Conservation (phyloP, 2,888 invertebrate genomes). For the Nephrotoma guestfalica region DNA sequence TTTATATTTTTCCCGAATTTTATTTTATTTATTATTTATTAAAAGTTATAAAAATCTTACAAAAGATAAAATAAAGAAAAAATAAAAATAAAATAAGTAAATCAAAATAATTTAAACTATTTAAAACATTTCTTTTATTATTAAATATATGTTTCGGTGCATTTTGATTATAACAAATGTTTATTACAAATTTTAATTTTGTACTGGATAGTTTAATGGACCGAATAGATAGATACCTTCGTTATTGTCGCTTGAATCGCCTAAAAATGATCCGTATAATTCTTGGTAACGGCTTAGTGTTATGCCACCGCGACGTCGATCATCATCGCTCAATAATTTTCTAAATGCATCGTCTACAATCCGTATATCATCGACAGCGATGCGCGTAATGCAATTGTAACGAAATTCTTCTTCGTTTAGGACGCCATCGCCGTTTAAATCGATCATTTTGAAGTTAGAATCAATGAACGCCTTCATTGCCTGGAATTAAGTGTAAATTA, state of each 20-base stretch:
- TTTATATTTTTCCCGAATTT: not conserved
- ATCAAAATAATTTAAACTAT: not conserved
- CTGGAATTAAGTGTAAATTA: constrained; percentile 14
- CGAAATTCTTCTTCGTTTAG: constrained; percentile 68
- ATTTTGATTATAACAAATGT: not conserved
- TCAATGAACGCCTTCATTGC: constrained; percentile 79
- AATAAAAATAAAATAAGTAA: not conserved
- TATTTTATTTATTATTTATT: not conserved
- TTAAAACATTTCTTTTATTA: not conserved
- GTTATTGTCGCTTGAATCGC: constrained; percentile 57
- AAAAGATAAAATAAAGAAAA: not conserved
- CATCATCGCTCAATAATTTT: constrained; percentile 61
- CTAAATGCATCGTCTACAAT: constrained; percentile 64
- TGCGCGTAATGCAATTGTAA: constrained; percentile 66
- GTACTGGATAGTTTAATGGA: constrained; percentile 35
- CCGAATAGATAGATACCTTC: constrained; percentile 66
- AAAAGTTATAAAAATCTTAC: not conserved
- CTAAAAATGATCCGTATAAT: constrained; percentile 67
- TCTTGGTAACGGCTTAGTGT: constrained; percentile 68
- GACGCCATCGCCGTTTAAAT: constrained; percentile 65
- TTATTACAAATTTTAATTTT: not conserved
- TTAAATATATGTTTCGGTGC: not conserved
- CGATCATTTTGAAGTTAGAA: constrained; percentile 67
- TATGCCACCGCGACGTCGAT: constrained; percentile 62
- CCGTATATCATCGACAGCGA: constrained; percentile 62